Base-by-base conservation (phyloP, 92 coral and sea anemone genomes). In the Epizoanthus rinbou region DNA sequence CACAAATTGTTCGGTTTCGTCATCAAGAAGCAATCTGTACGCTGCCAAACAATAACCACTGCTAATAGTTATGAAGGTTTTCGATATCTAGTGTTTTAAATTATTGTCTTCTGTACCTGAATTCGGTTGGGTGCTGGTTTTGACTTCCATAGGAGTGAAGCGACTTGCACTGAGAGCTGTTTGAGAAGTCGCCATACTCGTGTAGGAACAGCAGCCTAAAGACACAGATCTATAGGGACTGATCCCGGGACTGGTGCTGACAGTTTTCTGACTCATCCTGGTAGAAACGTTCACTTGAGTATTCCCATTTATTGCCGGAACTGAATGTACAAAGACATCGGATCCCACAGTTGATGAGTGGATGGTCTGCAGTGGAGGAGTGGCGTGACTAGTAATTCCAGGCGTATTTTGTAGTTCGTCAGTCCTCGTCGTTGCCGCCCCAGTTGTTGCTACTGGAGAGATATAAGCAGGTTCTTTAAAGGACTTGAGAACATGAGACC, bases 21-120 rank as follows among this genome's bases (percentile, higher is more conserved):
- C 7, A 5, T 2, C 7, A 41, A 4, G 7, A 41, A 41, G 7
- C 5, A 6, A 6, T 1, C 17, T 24, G 3, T 11, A 28, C n/a
- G 39, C 14, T 65, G n/a, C 71, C 14, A 65, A 64, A 64, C 37
- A 14, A 23, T 10, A 64, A 64, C 6, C 16, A 64, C 39, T 33
- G 8, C 69, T 23, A 35, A 25, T 11, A 5, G 17, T 22, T 64
- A 35, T 17, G 11, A 10, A 64, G 39, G 13, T 23, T 8, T 22
- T 24, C 28, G 37, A 6, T 13, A 33, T 25, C 18, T n/a, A 7
- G 24, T 25, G 24, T 63, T 1, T 6, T 28, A 23, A 1, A 0
- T 2, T 13, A 64, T 33, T 67, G 73, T 11, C n/a, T 3, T 16
- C 21, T 28, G 50, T 67, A 78, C 82, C 82, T 78, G 82, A 78